Evolutionary conservation across 2,113 vertebrate species (phyloP).

Genomic region (Alligator sinensis): DNA sequence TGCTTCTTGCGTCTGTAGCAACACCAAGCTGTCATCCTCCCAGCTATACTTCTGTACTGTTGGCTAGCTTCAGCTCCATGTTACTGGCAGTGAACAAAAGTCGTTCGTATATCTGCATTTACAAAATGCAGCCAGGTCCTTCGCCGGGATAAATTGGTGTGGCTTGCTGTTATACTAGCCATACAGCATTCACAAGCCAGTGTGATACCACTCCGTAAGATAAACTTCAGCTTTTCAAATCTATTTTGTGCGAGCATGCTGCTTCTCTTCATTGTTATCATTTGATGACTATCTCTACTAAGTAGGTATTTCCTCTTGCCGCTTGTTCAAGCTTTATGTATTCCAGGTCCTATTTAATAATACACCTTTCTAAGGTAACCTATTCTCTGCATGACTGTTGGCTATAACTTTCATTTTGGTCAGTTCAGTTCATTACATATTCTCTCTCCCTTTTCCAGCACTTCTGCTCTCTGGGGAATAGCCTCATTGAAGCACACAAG

Average conservation of each 20-base stretch:
- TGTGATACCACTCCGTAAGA: neutral
- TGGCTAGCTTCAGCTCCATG: neutral
- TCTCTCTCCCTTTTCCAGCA: constrained; percentile 11
- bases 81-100: neutral
- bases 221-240: neutral
- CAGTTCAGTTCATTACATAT: constrained; percentile 52
- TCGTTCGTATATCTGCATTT: neutral
- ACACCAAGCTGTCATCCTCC: neutral
- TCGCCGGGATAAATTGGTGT: neutral
- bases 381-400: constrained; percentile 45
- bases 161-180: neutral
- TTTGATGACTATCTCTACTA: neutral
- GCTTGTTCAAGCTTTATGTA: constrained; percentile 35
- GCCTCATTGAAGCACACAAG: neutral
- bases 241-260: neutral
- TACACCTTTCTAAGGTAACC: constrained; percentile 25
- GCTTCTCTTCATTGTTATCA: neutral
- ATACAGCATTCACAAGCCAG: neutral
- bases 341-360: constrained; percentile 42
- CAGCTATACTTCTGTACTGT: neutral
- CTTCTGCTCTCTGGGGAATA: constrained; percentile 36
- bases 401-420: constrained; percentile 53
- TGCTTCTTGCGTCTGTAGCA: neutral
- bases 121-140: neutral
- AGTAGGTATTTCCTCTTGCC: neutral